These are phyloP conservation scores for Drosophila robusta DNA, from an alignment of 2,888 invertebrate species.

Conservation along the genomic window DNA sequence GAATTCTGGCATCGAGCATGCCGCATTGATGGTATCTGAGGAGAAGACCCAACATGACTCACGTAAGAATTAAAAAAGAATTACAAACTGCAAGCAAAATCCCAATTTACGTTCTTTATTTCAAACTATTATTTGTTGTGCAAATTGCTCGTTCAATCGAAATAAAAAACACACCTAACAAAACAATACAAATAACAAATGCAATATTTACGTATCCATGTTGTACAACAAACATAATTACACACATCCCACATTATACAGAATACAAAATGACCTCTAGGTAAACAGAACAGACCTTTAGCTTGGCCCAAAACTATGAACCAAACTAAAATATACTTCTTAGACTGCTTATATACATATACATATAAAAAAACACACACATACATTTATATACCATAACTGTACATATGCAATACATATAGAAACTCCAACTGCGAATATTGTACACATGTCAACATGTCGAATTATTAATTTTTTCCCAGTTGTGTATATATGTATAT, in stretches of 20 bases:
- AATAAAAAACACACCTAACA: conserved; percentile 36
- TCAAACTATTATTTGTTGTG: conserved; percentile 71
- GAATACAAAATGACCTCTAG: conserved; percentile 37
- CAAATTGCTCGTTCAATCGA: conserved; percentile 71
- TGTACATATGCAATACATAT: conserved; percentile 2
- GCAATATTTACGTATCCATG: conserved; percentile 46
- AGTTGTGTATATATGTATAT: conserved; percentile 35
- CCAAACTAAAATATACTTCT: conserved; percentile 40
- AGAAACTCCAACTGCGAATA: conserved; percentile 29
- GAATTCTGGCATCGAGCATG: conserved; percentile 91
- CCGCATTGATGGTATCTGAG: conserved; percentile 91
- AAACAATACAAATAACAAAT: conserved; percentile 39
- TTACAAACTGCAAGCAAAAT: conserved; percentile 48
- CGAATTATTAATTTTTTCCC: conserved; percentile 55
- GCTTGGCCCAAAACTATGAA: conserved; percentile 29
- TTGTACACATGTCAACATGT: conserved; percentile 57
- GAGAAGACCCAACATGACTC: conserved; percentile 92
- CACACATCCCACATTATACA: conserved; percentile 24
- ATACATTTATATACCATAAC: background rate
- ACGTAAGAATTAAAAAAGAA: conserved; percentile 88
- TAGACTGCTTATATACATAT: conserved; percentile 23
- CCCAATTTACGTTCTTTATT: conserved; percentile 54
- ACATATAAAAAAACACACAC: conserved; percentile 26
- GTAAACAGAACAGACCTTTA: conserved; percentile 55
- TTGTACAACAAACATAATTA: conserved; percentile 32